phyloP scores from a whole-genome alignment of 2,888 invertebrate species.

The Tachina grossa region DNA sequence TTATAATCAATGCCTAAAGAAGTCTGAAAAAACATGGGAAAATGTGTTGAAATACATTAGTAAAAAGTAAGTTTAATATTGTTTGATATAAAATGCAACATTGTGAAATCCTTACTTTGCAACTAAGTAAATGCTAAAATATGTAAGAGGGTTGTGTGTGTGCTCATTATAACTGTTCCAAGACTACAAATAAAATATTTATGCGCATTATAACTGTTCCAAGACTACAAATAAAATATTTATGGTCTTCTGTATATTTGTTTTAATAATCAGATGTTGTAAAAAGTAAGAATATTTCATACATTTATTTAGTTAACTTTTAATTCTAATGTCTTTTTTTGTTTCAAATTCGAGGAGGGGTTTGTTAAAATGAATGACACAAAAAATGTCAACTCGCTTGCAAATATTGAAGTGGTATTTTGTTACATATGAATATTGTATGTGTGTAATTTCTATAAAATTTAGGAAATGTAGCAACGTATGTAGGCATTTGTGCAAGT shows the following conservation, averaged over 20 bases:
- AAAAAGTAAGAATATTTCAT: background rate
- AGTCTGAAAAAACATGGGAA: background rate
- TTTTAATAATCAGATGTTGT: background rate
- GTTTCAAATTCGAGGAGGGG: constrained; percentile 46
- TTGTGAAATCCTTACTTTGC: constrained; percentile 62
- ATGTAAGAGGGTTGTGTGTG: constrained; percentile 33
- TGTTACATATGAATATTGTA: background rate
- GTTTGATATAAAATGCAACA: constrained; percentile 57
- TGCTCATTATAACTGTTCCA: constrained; percentile 31
- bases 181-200: background rate
- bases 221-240: constrained; percentile 26
- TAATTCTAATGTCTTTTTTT: background rate
- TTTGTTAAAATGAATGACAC: constrained; percentile 23
- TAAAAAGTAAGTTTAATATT: constrained; percentile 28
- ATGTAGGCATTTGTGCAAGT: constrained; percentile 47
- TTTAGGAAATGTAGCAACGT: constrained; percentile 49
- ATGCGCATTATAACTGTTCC: constrained; percentile 24
- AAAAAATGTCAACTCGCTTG: constrained; percentile 24
- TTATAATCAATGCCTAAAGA: background rate
- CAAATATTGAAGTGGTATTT: constrained; percentile 20
- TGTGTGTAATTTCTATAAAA: constrained; percentile 46
- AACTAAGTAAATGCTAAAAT: constrained; percentile 60
- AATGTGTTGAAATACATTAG: background rate
- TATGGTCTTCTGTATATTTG: constrained; percentile 21
- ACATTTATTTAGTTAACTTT: background rate